Percentiles rank a stretch among this genome's conserved stretches.
These are phyloP conservation scores for Tiliacea citrago DNA, from an alignment of 2,888 invertebrate genomes.

Conservation along the genomic window DNA sequence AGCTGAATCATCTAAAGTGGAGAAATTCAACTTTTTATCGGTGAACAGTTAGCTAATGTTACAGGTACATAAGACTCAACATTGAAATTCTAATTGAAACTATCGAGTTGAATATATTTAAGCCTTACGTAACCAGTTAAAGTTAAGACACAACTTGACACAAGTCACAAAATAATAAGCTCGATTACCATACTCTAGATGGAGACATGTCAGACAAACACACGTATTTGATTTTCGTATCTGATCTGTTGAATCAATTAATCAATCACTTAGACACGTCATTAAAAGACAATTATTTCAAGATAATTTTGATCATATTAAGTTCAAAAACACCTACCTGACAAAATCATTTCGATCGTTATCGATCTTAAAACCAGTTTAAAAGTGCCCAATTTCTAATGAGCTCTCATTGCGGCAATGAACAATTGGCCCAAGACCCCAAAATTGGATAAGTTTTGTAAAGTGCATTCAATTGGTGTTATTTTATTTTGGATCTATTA, in stretches of 20 bases:
- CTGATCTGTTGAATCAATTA: not conserved
- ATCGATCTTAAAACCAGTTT: slow-evolving; percentile 27
- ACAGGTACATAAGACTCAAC: not conserved
- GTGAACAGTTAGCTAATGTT: slow-evolving; percentile 35
- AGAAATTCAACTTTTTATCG: slow-evolving; percentile 20
- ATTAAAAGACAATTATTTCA: slow-evolving; percentile 5
- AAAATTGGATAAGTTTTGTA: slow-evolving; percentile 59
- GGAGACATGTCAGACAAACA: not conserved
- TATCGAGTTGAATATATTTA: slow-evolving; percentile 2
- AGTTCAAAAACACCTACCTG: slow-evolving; percentile 1
- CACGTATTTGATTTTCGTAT: not conserved
- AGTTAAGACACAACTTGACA: not conserved
- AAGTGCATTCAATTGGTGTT: slow-evolving; percentile 75
- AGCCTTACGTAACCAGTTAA: not conserved
- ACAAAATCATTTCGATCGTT: slow-evolving; percentile 19
- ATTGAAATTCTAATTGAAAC: slow-evolving; percentile 15
- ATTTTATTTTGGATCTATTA: slow-evolving; percentile 81
- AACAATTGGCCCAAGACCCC: slow-evolving; percentile 30
- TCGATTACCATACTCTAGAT: not conserved
- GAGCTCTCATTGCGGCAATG: slow-evolving; percentile 35
- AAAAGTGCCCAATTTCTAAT: slow-evolving; percentile 27
- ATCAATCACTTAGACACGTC: slow-evolving; percentile 9
- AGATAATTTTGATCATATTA: not conserved
- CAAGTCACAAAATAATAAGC: slow-evolving; percentile 10
- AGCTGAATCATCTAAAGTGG: slow-evolving; percentile 32